These are phyloP conservation scores for Zosterops lateralis DNA, from an alignment of 2,113 vertebrate genomes.

Conservation along the genomic window DNA sequence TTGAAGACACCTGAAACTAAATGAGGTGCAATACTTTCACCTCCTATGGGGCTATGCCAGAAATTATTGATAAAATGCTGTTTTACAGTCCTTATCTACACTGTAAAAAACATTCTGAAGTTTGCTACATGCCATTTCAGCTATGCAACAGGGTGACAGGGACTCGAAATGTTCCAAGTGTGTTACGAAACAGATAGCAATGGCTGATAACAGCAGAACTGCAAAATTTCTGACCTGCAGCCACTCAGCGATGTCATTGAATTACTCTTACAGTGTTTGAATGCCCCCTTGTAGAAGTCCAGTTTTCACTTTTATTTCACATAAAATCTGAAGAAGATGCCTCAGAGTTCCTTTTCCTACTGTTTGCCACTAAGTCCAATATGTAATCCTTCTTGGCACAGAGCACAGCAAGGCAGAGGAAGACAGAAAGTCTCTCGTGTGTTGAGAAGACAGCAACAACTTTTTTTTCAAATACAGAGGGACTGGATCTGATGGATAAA, in stretches of 20 bases:
- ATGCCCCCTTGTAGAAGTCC: neutral
- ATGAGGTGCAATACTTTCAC: neutral
- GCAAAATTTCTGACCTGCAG: neutral
- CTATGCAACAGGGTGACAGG: fast-evolving
- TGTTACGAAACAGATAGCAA: neutral
- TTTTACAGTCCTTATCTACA: neutral
- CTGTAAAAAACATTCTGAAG: neutral
- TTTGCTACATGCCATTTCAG: neutral
- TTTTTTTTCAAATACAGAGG: neutral
- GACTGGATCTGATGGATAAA: neutral
- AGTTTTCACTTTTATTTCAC: neutral
- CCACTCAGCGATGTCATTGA: neutral
- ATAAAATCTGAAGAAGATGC: neutral
- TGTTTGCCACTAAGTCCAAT: neutral
- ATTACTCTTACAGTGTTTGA: neutral
- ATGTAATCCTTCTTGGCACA: neutral
- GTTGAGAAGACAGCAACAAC: neutral
- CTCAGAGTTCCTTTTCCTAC: neutral
- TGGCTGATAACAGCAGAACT: neutral
- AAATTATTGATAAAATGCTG: neutral
- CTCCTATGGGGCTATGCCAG: neutral
- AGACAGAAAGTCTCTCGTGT: neutral
- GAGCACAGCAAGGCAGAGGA: neutral
- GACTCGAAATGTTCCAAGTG: neutral
- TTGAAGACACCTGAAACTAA: neutral